These are phyloP conservation scores for Monochamus saltuarius DNA, from an alignment of 1,140 invertebrate genomes.

Conservation along the genomic window DNA sequence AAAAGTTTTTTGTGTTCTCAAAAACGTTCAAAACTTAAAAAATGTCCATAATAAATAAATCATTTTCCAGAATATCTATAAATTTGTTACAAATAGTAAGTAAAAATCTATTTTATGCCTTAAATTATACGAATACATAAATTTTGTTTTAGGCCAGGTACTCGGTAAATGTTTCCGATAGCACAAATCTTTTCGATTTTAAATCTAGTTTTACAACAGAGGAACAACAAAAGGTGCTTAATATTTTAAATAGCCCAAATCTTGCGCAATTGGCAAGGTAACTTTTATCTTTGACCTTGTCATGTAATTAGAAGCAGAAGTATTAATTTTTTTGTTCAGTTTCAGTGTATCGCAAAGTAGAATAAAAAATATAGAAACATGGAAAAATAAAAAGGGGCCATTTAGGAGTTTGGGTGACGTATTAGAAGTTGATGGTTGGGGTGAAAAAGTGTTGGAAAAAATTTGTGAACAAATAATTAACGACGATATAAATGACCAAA, in stretches of 20 bases:
- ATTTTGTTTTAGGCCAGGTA: constrained; percentile 7
- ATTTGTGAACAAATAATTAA: constrained; percentile 28
- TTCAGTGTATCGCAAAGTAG: constrained; percentile 26
- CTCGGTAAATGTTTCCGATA: constrained; percentile 3
- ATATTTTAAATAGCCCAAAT: constrained; percentile 8
- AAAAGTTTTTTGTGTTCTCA: no score
- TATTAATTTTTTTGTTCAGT: background rate
- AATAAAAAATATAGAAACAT: constrained; percentile 30
- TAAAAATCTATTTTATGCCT: background rate
- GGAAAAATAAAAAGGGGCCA: constrained; percentile 32
- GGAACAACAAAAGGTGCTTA: constrained; percentile 11
- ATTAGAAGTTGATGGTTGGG: constrained; percentile 33
- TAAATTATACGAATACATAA: background rate
- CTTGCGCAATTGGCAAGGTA: constrained; percentile 7
- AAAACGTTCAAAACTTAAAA: background rate
- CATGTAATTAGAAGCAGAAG: background rate
- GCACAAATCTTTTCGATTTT: background rate
- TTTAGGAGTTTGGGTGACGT: constrained; percentile 32
- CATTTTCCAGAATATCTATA: background rate
- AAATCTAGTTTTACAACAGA: constrained; percentile 1
- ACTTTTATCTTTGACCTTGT: background rate
- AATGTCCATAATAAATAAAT: background rate
- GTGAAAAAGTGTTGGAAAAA: constrained; percentile 30
- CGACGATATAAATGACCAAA: background rate
- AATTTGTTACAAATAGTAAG: constrained; percentile 1